Evolutionary conservation across 2,797 vertebrate species (phyloP), one percentile per base, ranked within the genome.

Genomic region (Microtus obscurus): DNA sequence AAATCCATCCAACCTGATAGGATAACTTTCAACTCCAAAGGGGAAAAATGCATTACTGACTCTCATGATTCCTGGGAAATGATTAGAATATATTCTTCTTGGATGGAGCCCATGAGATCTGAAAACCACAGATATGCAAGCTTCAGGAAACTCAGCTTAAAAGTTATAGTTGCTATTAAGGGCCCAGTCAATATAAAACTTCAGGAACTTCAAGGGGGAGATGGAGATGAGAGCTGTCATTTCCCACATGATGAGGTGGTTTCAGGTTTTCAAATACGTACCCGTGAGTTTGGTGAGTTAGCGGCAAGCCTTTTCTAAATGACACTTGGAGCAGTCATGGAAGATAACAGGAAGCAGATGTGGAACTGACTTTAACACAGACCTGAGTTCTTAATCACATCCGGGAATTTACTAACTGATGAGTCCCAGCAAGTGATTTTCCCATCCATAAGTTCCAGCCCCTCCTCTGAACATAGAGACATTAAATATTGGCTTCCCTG

Each of bases 1-100:
- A 95, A 95, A 40, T 91, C 91, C 88, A 90, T 77, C 92, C 45
- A 77, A 34, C 27, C 37, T 90, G 95, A 91, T 77, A 95, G 93
- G 83, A 53, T 87, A 74, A 85, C 77, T 95, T 95, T 91, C 65
- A 73, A 45, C 61, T 87, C 12, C 59, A 81, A 67, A 29, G 73
- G 27, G 29, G 56, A 63, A 31, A 61, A 71, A 45, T 65, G 45
- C 61, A 63, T 88, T 40, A 77, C 43, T 95, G 63, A 81, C 7
- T n/a, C 51, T 78, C 59, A 27, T 45, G 91, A 40, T 92, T 91
- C 87, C 79, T 91, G 80, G 83, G 89, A 96, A 92, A 78, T 79
- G 86, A 85, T 23, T 88, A 93, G 71, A 91, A 37, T 87, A 89
- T 69, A 76, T 89, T 11, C n/a, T 90, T 87, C 43, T 96, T 93